Conservation (phyloP, 2,113 vertebrate genomes). For the Mastomys coucha region DNA sequence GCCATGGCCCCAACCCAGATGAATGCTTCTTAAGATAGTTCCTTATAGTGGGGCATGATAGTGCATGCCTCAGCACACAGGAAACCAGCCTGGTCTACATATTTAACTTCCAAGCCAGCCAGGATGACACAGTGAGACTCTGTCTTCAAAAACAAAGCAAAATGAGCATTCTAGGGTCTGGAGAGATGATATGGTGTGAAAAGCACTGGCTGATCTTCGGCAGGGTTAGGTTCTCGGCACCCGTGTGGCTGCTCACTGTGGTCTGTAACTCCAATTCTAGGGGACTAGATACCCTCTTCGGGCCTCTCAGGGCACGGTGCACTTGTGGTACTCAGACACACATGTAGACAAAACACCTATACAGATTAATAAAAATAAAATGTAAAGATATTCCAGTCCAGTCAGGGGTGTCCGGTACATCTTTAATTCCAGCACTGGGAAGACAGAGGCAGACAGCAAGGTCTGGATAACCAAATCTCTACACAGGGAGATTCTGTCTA, state of each 20-base stretch:
- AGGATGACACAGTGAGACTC: not conserved
- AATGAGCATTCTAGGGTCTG: not conserved
- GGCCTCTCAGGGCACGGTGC: not conserved
- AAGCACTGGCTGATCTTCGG: not conserved
- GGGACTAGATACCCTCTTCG: not conserved
- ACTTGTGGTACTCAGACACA: not conserved
- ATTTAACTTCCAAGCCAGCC: not conserved
- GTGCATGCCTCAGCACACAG: not conserved
- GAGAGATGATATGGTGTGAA: not conserved
- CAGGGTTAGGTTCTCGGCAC: too few relatives aligned
- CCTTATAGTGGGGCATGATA: not conserved
- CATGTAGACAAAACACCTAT: not conserved
- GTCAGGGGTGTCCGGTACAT: not conserved
- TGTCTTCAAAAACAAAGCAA: not conserved
- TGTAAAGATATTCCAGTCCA: not conserved
- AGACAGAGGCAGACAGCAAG: not conserved
- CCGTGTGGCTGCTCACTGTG: not conserved
- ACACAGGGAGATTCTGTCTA: too few relatives aligned
- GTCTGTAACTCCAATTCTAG: not conserved
- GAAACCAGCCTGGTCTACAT: not conserved
- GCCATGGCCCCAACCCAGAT: not conserved
- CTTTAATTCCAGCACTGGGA: not conserved
- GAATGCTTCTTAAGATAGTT: not conserved
- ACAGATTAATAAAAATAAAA: not conserved
- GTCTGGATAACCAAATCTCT: not conserved